A percentile compares a stretch with the other conserved stretches of the same genome.
phyloP scores from a whole-genome alignment of 1,140 invertebrate genomes.

The Atta colombica region DNA sequence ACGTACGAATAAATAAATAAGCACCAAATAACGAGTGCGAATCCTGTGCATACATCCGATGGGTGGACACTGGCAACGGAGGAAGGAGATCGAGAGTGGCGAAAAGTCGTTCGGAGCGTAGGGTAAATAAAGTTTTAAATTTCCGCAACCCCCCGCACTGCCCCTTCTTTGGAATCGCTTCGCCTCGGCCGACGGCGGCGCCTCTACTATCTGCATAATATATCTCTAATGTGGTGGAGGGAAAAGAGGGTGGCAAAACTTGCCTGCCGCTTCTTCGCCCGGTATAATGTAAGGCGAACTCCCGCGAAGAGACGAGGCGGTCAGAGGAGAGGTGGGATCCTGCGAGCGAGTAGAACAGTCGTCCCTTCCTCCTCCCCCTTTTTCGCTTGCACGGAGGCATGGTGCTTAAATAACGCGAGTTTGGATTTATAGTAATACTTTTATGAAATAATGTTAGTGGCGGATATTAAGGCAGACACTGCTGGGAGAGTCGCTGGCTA shows the following conservation, averaged over 20 bases:
- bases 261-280: constrained; percentile 69
- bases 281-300: constrained; percentile 77
- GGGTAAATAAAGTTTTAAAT: constrained; percentile 86
- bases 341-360: constrained; percentile 28
- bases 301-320: constrained; percentile 27
- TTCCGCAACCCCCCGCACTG: constrained; percentile 47
- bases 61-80: constrained; percentile 17
- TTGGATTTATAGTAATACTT: constrained; percentile 87
- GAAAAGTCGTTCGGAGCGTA: constrained; percentile 77
- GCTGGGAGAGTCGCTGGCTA: constrained; percentile 74
- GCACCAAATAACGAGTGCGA: constrained; percentile 38
- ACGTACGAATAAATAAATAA: constrained; percentile 63
- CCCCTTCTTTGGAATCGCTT: constrained; percentile 13
- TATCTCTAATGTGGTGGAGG: constrained; percentile 79
- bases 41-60: constrained; percentile 46
- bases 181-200: constrained; percentile 62
- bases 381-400: constrained; percentile 67
- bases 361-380: neutral
- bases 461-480: constrained; percentile 83
- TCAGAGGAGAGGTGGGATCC: constrained; percentile 38
- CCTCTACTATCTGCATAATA: constrained; percentile 82
- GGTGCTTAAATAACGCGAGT: constrained; percentile 86
- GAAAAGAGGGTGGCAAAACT: constrained; percentile 82
- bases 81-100: constrained; percentile 65
- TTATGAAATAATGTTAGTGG: constrained; percentile 87